Base-by-base conservation (phyloP, 2,113 vertebrate species). In the Helogale parvula region DNA sequence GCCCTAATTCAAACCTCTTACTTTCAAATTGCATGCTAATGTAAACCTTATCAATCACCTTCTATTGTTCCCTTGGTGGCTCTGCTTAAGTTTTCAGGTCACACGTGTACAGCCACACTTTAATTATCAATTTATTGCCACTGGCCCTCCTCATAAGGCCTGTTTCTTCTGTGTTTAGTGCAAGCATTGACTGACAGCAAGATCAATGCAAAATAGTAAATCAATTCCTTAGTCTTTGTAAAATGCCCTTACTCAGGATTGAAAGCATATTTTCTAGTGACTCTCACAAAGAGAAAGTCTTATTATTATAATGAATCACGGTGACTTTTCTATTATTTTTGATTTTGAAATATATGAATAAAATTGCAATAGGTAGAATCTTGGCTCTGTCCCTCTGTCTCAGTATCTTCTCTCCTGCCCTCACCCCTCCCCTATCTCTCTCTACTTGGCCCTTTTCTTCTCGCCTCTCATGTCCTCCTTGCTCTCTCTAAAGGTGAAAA, bases 1-100 rank as follows among this genome's bases (percentile, higher is more conserved):
- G 60, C 25, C 25, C 33, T 93, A 97, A 92, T 85, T 97, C 91
- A 90, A 85, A 90, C 29, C 57, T 81, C 27, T 94, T 95, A 3
- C n/a, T 88, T 92, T 45, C 93, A 54, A 97, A 94, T 77, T 96
- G 74, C 38, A 97, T 90, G 91, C 83, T 98, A 97, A 97, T 95
- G 10, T 80, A 92, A 98, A 86, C 4, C 54, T 0, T 85, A 98
- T 97, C 87, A 98, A 92, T 91, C 88, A 88, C 52, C 31, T 25
- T 80, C 1, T 45, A 80, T 74, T 52, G 16, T n/a, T 96, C 93
- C 60, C 81, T 93, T 95, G 47, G 66, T 92, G 72, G 88, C 14
- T 77, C 71, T 83, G 35, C 80, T 77, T 97, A 94, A 12, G 96
- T 82, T 90, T 97, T 96, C 84, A 96, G 72, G 72, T 97, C 65